Evolutionary conservation across 2,113 vertebrate genomes (phyloP).

Genomic region (Gallinago undulata): DNA sequence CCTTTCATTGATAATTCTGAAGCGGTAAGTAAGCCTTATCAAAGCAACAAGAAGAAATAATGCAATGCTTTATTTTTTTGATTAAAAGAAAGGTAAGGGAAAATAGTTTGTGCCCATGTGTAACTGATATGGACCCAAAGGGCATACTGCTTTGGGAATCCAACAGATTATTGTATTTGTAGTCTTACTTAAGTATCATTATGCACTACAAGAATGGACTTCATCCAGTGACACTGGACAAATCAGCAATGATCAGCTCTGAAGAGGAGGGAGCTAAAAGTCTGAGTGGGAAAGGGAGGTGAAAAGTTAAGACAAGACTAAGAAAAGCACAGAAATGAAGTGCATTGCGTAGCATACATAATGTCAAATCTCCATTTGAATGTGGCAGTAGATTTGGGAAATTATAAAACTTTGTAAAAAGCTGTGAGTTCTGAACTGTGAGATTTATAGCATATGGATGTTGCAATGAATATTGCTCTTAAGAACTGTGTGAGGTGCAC

Average conservation of each 20-base stretch:
- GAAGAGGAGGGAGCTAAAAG: neutral
- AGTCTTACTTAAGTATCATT: neutral
- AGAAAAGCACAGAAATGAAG: neutral
- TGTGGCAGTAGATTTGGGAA: neutral
- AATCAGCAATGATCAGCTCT: neutral
- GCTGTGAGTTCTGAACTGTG: neutral
- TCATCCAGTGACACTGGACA: neutral
- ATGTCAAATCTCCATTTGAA: neutral
- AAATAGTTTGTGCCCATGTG: neutral
- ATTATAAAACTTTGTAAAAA: neutral
- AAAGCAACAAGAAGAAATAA: neutral
- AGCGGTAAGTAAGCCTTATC: slow-evolving; percentile 85
- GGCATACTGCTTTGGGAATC: neutral
- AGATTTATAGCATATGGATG: neutral
- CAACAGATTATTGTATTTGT: neutral
- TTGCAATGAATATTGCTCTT: neutral
- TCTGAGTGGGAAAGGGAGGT: neutral
- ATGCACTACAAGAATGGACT: neutral
- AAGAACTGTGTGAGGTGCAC: neutral
- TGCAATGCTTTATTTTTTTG: neutral
- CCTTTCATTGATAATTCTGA: slow-evolving; percentile 99
- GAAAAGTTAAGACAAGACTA: neutral
- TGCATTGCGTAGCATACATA: neutral
- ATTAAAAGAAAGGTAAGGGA: neutral
- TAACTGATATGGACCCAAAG: neutral